Percentiles rank a stretch among this genome's conserved stretches.
These are phyloP conservation scores for Amblyteles armatorius DNA, from an alignment of 2,888 invertebrate species.

Conservation along the genomic window DNA sequence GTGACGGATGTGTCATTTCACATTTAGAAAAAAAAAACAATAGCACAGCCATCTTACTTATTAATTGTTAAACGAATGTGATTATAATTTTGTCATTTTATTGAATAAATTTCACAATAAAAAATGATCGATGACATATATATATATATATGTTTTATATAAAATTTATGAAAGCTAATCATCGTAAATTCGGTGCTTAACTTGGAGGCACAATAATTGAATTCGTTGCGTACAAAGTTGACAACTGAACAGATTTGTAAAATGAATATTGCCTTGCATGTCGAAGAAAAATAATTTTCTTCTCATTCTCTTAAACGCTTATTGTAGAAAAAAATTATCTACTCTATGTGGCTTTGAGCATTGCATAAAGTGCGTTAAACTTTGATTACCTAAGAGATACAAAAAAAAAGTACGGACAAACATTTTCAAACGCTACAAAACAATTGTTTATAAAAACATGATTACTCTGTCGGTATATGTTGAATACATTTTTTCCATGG, in stretches of 20 bases:
- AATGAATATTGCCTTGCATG: background rate
- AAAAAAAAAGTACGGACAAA: background rate
- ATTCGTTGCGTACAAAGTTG: background rate
- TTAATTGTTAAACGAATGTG: slow-evolving; percentile 66
- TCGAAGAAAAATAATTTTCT: background rate
- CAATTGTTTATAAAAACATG: background rate
- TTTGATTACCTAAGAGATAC: background rate
- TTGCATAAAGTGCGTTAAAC: background rate
- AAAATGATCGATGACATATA: background rate
- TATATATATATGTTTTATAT: background rate
- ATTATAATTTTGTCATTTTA: slow-evolving; percentile 69
- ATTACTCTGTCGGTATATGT: background rate
- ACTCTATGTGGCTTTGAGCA: background rate
- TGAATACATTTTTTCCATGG: background rate
- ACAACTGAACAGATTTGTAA: background rate
- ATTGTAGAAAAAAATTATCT: background rate
- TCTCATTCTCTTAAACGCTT: background rate
- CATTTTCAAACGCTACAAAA: background rate
- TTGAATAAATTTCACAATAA: slow-evolving; percentile 67
- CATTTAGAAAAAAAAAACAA: slow-evolving; percentile 46
- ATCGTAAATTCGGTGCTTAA: background rate
- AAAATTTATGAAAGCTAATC: background rate
- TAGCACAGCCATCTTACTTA: slow-evolving; percentile 49
- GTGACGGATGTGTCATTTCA: slow-evolving; percentile 34
- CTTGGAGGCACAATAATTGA: background rate